Evolutionary conservation across 2,888 invertebrate genomes (phyloP), one percentile per base, ranked within the genome.

Genomic region (Apoderus coryli): DNA sequence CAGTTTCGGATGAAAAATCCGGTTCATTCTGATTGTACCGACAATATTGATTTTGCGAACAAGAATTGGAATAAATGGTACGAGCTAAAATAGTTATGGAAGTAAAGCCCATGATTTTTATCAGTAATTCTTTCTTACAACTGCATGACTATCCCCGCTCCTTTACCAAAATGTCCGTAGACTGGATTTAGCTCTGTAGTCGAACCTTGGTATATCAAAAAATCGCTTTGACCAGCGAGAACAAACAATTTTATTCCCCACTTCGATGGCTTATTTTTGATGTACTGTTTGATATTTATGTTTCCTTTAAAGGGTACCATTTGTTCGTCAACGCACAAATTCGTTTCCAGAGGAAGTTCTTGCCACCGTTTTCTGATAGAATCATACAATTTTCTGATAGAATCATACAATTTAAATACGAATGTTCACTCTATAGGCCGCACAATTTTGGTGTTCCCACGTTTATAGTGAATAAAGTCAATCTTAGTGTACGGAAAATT

Each of bases 211-310:
- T 50, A 50, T 11, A 45, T 31, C 14, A 48, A 30, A 35, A 48
- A 48, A 36, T 49, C 47, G 34, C 45, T 32, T 23, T 44, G 33
- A 6, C 46, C 48, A 28, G 40, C 40, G 34, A 37, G 38, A 4
- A 48, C 46, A 36, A 42, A 42, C n/a, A 42, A 34, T 34, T 48
- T 44, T 22, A 45, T 40, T 3, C 44, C 47, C 46, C 46, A 46
- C 12, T 43, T 45, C 25, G 25, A 16, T 2, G 38, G 41, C 29
- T 41, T 41, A 5, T 36, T 34, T 34, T 36, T 42, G 3, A 41
- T 29, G 27, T 39, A 44, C 19, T 42, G 40, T 27, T 42, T 41
- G 9, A 41, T 25, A 16, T 38, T 35, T 4, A 39, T 10, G n/a
- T 32, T 22, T n/a, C 39, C 41, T 27, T 36, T 37, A 34, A 42